These are phyloP conservation scores for Diloba caeruleocephala DNA, from an alignment of 2,888 invertebrate genomes.

Conservation along the genomic window DNA sequence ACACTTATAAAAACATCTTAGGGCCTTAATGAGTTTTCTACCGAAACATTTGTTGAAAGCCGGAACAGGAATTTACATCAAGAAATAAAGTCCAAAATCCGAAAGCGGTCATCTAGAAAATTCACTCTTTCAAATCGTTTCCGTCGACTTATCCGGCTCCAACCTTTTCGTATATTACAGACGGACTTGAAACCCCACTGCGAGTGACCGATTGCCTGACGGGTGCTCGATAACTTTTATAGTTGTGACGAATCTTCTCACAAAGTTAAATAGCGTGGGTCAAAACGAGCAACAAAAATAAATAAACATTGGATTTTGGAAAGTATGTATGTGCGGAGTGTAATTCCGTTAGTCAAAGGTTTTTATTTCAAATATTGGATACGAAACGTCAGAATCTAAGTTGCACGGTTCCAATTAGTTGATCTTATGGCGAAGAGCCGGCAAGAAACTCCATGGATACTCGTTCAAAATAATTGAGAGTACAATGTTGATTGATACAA, in stretches of 20 bases:
- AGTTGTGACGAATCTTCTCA: not conserved
- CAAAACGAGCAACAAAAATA: not conserved
- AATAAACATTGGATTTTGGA: not conserved
- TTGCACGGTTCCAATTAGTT: too few relatives aligned
- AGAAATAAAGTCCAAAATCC: constrained; percentile 8
- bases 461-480: too few relatives aligned
- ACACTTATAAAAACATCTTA: too few relatives aligned
- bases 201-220: constrained; percentile 15
- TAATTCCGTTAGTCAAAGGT: too few relatives aligned
- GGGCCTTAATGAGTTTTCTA: too few relatives aligned
- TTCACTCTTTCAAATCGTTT: constrained; percentile 18
- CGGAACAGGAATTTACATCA: constrained; percentile 2
- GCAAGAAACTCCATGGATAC: too few relatives aligned
- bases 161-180: constrained; percentile 17
- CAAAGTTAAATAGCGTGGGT: constrained; percentile 12
- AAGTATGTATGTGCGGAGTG: too few relatives aligned
- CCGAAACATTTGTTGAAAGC: constrained; percentile 2
- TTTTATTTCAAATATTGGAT: too few relatives aligned
- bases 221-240: constrained; percentile 19
- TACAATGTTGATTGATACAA: too few relatives aligned
- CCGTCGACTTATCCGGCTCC: constrained; percentile 9
- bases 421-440: too few relatives aligned
- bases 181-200: constrained; percentile 4
- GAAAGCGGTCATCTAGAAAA: constrained; percentile 15
- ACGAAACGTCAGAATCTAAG: too few relatives aligned